phyloP scores from a whole-genome alignment of 1,140 invertebrate species.

The Euborellia annulipes region DNA sequence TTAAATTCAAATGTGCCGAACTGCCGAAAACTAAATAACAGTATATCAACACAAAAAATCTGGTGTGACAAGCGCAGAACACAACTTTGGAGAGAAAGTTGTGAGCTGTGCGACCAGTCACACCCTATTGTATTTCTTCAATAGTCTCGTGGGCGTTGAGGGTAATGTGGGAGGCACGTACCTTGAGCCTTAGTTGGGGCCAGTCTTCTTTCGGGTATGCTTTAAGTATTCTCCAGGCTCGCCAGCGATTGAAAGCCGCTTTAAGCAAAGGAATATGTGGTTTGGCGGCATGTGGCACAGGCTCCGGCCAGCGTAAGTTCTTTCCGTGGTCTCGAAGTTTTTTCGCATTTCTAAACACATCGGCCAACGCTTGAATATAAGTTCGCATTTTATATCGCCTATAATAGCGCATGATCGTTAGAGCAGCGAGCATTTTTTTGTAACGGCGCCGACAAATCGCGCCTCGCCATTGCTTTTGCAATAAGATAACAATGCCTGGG shows the following conservation, averaged over 20 bases:
- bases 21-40: no score
- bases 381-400: slow-evolving; percentile 64
- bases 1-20: no score
- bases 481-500: slow-evolving; percentile 72
- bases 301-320: slow-evolving; percentile 59
- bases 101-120: no score
- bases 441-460: slow-evolving; percentile 60
- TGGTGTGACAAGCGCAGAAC: no score
- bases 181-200: slow-evolving; percentile 65
- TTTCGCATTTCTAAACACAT: slow-evolving; percentile 28
- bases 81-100: no score
- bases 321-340: slow-evolving; percentile 59
- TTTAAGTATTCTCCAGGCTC: slow-evolving; percentile 70
- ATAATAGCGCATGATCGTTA: slow-evolving; percentile 69
- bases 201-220: slow-evolving; percentile 68
- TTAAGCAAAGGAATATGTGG: slow-evolving; percentile 39
- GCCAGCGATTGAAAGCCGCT: slow-evolving; percentile 60
- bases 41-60: no score
- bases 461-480: slow-evolving; percentile 91
- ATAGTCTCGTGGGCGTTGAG: no score
- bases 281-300: slow-evolving; percentile 44
- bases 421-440: slow-evolving; percentile 69
- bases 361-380: slow-evolving; percentile 54
- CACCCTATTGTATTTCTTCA: no score
- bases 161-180: no score